Evolutionary conservation across 1,140 invertebrate species (phyloP), one percentile per base, ranked within the genome.

Genomic region (Caerostris darwini): DNA sequence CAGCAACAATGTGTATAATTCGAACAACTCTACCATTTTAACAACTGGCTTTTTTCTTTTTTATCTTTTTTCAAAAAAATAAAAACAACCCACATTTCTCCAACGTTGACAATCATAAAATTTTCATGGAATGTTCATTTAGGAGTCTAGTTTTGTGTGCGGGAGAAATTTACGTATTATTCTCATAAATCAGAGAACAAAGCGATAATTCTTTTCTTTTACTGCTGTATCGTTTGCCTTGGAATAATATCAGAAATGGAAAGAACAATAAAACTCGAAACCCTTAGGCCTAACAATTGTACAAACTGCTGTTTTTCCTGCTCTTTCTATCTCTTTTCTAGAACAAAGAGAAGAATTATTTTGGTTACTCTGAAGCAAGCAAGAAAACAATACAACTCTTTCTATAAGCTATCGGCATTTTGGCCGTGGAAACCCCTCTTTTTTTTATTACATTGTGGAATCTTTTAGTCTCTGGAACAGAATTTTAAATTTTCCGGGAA

Each of bases 371-470:
- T 92, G 77, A 71, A 64, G 85, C 85, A 87, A n/a, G n/a, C n/a
- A n/a, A 56, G 85, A 88, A 89, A 92, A 92, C 90, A 92, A 92
- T 34, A 81, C 81, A 12, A 53, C 57, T 64, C 90, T 61, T 34
- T 85, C 77, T 85, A 92, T 92, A 90, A 90, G 89, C 90, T 85
- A 92, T 92, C 34, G 90, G 71, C 90, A 54, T 92, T 85, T 92
- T 64, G 17, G 77, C 10, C 34, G 10, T 7, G 59, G 12, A 67
- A 57, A 4, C 34, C n/a, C 89, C 69, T 69, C 69, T 69, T 59
- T 54, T 83, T 90, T 92, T 92, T 92, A 92, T 92, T 92, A 85
- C 90, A 92, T 92, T 92, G 90, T 85, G 90, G 90, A 92, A 85
- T 92, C 90, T 92, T 92, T 92, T 92, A 92, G 77, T 92, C 85